Evolutionary conservation across 2,888 invertebrate species (phyloP).

Genomic region (Crematogaster levior): DNA sequence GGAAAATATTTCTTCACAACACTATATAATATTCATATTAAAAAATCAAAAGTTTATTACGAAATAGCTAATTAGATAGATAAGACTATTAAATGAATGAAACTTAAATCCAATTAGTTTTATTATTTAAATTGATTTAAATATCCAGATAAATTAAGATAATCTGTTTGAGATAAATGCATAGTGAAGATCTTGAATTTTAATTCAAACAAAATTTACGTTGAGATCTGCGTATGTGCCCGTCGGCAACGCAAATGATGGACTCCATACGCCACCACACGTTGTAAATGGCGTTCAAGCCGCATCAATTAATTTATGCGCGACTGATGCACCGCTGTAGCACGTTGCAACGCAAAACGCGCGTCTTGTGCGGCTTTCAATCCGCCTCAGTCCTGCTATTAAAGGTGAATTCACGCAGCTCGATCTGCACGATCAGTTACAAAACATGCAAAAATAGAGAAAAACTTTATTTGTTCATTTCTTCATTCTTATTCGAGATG

Average conservation of each 20-base stretch:
- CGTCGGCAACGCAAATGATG: constrained; percentile 41
- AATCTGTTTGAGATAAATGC: not conserved
- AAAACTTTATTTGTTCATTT: not conserved
- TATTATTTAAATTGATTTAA: not conserved
- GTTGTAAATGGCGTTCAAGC: constrained; percentile 26
- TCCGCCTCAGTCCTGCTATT: constrained; percentile 69
- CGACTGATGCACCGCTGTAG: constrained; percentile 14
- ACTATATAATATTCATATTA: not conserved
- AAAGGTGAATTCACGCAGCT: constrained; percentile 58
- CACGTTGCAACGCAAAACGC: constrained; percentile 47
- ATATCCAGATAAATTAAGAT: not conserved
- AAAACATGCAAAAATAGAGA: not conserved
- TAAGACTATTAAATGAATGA: not conserved
- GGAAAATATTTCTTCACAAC: not conserved
- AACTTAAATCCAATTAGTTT: not conserved
- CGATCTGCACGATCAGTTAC: not conserved
- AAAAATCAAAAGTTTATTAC: not conserved
- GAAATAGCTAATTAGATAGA: not conserved
- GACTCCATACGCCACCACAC: constrained; percentile 33
- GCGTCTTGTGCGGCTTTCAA: constrained; percentile 52
- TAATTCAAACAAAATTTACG: constrained; percentile 25
- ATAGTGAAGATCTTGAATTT: not conserved
- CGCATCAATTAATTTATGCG: constrained; percentile 47
- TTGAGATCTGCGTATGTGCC: constrained; percentile 22
- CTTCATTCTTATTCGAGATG: not conserved